Evolutionary conservation across 2,113 vertebrate species (phyloP), one percentile per base, ranked within the genome.

Genomic region (Pygoscelis adeliae): DNA sequence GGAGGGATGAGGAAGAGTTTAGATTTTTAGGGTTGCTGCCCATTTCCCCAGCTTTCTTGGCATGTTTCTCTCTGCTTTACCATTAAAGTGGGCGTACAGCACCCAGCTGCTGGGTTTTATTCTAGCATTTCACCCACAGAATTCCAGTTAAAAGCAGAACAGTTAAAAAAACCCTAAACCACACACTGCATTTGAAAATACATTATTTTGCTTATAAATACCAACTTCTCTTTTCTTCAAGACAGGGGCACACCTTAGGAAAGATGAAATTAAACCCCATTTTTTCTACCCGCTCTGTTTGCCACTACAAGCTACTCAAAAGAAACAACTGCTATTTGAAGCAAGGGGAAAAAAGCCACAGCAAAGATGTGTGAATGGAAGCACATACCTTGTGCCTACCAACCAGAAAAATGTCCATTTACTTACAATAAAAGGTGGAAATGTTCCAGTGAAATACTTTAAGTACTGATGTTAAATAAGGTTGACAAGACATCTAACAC

Each of bases 21-120:
- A 29, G 25, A 49, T 82, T 82, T 95, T 93, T 46, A 72, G 58
- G 58, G 62, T 67, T 94, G 76, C 56, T 89, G 42, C n/a, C 82
- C 62, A 67, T 77, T 95, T 93, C 30, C 38, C 18, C 46, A 82
- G 27, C 38, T 77, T 83, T 50, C n/a, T 66, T 65, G 58, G 13
- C 14, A 70, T 23, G 76, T 92, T 78, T 44, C 19, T 65, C 69
- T 46, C 58, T 77, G 66, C 53, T 91, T 79, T 80, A 30, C 52
- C 46, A 47, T 62, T 67, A 42, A 62, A 86, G 59, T 66, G 42
- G 44, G 65, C 42, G 50, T 47, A 47, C 36, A 92, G 87, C 38
- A 71, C 27, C 47, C 58, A 66, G 73, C 69, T 87, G 66, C 78
- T 74, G 71, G n/a, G 42, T 89, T 90, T 70, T 69, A 84, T 61